Percentiles rank a stretch among this genome's conserved stretches.
phyloP scores from a whole-genome alignment of 2,888 invertebrate species.

The Venusia cambrica region DNA sequence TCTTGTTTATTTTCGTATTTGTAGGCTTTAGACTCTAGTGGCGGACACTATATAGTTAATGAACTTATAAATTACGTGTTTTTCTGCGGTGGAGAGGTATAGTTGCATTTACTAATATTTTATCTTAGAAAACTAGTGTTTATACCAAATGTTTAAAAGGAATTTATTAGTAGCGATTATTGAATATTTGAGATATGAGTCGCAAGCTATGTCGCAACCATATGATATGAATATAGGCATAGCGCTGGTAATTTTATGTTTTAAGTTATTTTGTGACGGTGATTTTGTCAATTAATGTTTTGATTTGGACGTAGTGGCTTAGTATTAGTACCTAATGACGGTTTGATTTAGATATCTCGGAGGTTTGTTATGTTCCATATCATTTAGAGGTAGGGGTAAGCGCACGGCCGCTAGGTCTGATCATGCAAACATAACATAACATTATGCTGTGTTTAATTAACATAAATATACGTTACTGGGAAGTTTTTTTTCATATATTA shows the following conservation, averaged over 20 bases:
- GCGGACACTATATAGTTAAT: slow-evolving; percentile 44
- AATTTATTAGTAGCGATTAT: slow-evolving; percentile 44
- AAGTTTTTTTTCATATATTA: slow-evolving; percentile 51
- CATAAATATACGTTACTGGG: slow-evolving; percentile 46
- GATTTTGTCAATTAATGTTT: slow-evolving; percentile 70
- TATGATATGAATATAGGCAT: slow-evolving; percentile 26
- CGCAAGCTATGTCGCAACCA: slow-evolving; percentile 22
- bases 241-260: slow-evolving; percentile 21
- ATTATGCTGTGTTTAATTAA: slow-evolving; percentile 60
- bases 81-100: slow-evolving; percentile 58
- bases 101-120: slow-evolving; percentile 79
- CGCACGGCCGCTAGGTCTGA: slow-evolving; percentile 32
- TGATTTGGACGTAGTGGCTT: slow-evolving; percentile 35
- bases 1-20: slow-evolving; percentile 33
- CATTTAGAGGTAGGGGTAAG: slow-evolving; percentile 44
- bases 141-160: slow-evolving; percentile 71
- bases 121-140: slow-evolving; percentile 69
- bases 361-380: slow-evolving; percentile 68
- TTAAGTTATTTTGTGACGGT: slow-evolving; percentile 56
- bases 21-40: slow-evolving; percentile 32
- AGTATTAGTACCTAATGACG: slow-evolving; percentile 28
- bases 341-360: slow-evolving; percentile 53
- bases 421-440: slow-evolving; percentile 41
- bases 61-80: slow-evolving; percentile 69
- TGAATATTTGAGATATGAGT: slow-evolving; percentile 20